Conservation (phyloP, 2,113 vertebrate species). For the Clarias macrocephalus region DNA sequence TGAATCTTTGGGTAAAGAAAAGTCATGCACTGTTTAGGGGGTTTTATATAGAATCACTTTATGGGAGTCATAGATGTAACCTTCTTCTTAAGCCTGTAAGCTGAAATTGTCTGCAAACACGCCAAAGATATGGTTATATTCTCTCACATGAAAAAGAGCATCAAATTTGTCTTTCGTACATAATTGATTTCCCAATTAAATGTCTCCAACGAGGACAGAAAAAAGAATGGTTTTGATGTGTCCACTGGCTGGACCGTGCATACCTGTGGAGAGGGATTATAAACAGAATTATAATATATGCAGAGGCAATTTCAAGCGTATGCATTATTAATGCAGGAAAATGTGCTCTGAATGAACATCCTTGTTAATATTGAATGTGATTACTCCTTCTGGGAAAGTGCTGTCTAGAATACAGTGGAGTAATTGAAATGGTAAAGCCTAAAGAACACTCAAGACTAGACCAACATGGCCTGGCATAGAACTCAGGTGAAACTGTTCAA, state of each 20-base stretch:
- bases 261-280: conserved; percentile 47
- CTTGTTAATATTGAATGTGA: conserved; percentile 76
- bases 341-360: conserved; percentile 69
- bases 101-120: not conserved
- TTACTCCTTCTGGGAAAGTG: conserved; percentile 70
- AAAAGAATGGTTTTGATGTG: conserved; percentile 1
- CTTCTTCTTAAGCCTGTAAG: not conserved
- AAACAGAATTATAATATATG: conserved; percentile 58
- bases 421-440: conserved; percentile 64
- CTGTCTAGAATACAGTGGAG: conserved; percentile 51
- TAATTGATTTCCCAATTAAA: conserved; percentile 42
- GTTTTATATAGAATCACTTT: not conserved
- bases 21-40: not conserved
- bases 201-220: not conserved
- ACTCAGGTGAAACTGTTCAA: not conserved
- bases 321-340: conserved; percentile 75
- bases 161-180: conserved; percentile 27
- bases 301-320: conserved; percentile 62
- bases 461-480: not conserved
- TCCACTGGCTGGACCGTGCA: conserved; percentile 23
- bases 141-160: conserved; percentile 1
- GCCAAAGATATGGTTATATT: not conserved
- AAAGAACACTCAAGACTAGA: conserved; percentile 63
- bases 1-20: not conserved
- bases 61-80: not conserved